These are phyloP conservation scores for Labeo catla DNA, from an alignment of 2,113 vertebrate genomes.

Conservation along the genomic window DNA sequence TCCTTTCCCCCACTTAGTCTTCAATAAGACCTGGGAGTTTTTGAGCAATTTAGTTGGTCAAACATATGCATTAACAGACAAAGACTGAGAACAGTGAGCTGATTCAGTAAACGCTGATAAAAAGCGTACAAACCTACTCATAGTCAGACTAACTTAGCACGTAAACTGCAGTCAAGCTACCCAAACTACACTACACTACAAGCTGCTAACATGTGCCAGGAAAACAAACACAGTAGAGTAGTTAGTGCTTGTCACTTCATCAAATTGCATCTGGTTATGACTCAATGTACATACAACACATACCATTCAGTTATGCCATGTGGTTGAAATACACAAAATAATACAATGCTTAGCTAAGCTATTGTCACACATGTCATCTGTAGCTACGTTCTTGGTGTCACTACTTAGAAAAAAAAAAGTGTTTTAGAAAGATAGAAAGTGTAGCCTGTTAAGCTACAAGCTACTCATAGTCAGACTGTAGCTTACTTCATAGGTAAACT, in stretches of 20 bases:
- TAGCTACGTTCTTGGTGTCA: not conserved
- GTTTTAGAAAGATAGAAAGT: not conserved
- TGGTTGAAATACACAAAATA: not conserved
- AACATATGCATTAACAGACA: not conserved
- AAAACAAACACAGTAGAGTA: not conserved
- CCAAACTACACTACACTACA: not conserved
- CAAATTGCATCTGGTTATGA: too few species aligned
- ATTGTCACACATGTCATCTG: not conserved
- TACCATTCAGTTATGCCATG: not conserved
- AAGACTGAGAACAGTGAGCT: not conserved
- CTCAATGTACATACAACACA: not conserved
- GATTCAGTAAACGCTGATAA: slow-evolving; percentile 1
- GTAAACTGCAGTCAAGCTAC: not conserved
- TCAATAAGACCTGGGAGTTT: not conserved
- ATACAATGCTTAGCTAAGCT: not conserved
- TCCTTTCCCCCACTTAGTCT: slow-evolving; percentile 6
- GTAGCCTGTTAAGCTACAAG: not conserved
- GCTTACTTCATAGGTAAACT: not conserved
- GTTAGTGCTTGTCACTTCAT: not conserved
- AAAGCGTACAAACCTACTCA: not conserved
- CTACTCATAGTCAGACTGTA: not conserved
- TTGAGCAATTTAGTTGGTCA: not conserved
- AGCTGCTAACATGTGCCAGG: not conserved
- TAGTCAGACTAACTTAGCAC: not conserved
- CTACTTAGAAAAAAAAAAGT: not conserved